Conservation (phyloP, 2,888 invertebrate genomes). For the Melangyna quadrimaculata region DNA sequence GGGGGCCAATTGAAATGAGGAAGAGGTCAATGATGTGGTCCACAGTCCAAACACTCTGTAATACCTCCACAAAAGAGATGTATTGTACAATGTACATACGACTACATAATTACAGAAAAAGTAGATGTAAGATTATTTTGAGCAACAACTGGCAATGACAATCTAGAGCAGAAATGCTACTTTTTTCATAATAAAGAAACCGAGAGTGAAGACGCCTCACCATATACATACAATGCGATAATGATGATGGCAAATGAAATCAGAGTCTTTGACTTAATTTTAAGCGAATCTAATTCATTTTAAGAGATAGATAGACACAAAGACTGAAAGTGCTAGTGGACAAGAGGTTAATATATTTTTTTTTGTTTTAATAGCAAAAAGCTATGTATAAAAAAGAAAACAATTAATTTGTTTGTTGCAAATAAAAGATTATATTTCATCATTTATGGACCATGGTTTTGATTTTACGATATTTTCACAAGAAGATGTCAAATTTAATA, state of each 20-base stretch:
- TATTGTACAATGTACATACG: too few species aligned
- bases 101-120: conserved; percentile 21
- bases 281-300: conserved; percentile 21
- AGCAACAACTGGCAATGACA: neutral
- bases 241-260: conserved; percentile 36
- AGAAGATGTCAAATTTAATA: neutral
- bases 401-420: conserved; percentile 16
- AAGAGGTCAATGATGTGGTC: conserved; percentile 60
- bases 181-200: neutral
- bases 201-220: conserved; percentile 23
- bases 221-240: neutral
- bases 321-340: conserved; percentile 17
- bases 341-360: conserved; percentile 51
- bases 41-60: neutral
- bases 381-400: neutral
- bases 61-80: conserved; percentile 19
- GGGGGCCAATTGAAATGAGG: conserved; percentile 39
- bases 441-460: conserved; percentile 19
- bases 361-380: neutral
- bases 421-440: conserved; percentile 34
- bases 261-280: conserved; percentile 22
- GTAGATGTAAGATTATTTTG: conserved; percentile 1
- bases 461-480: neutral
- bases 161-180: neutral
- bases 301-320: neutral